These are phyloP conservation scores for Tipula confusa DNA, from an alignment of 2,888 invertebrate species.

Conservation along the genomic window DNA sequence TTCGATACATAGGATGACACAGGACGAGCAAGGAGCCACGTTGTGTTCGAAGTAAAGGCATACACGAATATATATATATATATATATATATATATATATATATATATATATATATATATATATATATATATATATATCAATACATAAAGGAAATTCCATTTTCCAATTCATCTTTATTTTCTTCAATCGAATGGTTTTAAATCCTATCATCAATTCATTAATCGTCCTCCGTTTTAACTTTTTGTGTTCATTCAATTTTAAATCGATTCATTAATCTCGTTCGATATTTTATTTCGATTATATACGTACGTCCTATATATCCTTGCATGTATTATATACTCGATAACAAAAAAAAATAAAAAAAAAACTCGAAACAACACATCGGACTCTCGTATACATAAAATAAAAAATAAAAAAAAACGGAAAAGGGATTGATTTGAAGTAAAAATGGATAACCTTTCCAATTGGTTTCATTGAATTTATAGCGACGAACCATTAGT, in stretches of 20 bases:
- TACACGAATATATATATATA: background rate
- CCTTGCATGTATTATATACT: background rate
- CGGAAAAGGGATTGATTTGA: conserved; percentile 12
- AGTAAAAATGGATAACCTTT: conserved; percentile 16
- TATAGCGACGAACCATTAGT: background rate
- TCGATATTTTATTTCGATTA: conserved; percentile 20
- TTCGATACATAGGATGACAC: background rate
- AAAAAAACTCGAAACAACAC: background rate
- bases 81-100: no score
- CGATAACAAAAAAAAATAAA: background rate
- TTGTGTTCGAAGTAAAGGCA: background rate
- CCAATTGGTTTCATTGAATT: conserved; percentile 12
- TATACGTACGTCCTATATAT: background rate
- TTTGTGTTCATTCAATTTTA: conserved; percentile 25
- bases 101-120: no score
- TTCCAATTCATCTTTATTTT: conserved; percentile 20
- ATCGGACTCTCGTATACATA: background rate
- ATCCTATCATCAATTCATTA: conserved; percentile 25
- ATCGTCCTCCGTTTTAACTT: conserved; percentile 25
- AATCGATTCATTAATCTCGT: conserved; percentile 25
- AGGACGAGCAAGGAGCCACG: background rate
- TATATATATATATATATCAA: background rate
- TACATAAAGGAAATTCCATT: background rate
- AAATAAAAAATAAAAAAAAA: background rate
- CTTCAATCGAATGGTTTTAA: conserved; percentile 16